Evolutionary conservation across 1,140 invertebrate genomes (phyloP).

Genomic region (Achatina immaculata): DNA sequence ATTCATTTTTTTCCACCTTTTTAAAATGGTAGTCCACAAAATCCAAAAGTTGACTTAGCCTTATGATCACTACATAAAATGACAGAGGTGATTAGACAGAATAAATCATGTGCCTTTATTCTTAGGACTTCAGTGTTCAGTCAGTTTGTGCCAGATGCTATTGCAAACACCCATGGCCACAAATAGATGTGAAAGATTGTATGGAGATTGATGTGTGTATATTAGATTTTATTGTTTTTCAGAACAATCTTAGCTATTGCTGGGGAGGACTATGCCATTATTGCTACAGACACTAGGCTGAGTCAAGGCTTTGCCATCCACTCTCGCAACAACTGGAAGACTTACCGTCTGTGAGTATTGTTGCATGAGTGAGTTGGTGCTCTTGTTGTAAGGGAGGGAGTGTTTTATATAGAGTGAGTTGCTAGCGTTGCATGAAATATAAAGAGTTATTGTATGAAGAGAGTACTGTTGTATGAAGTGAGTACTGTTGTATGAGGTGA

Average conservation of each 20-base stretch:
- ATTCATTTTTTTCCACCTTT: no score
- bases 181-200: no score
- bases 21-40: no score
- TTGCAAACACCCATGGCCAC: no score
- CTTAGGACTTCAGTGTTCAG: no score
- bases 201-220: no score
- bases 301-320: conserved; percentile 88
- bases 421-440: not conserved
- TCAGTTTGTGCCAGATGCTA: no score
- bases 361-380: no score
- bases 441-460: not conserved
- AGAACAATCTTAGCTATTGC: conserved; percentile 82
- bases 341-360: conserved; percentile 30
- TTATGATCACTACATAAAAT: no score
- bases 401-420: not conserved
- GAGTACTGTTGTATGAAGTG: not conserved
- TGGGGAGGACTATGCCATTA: conserved; percentile 89
- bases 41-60: no score
- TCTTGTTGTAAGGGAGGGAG: not conserved
- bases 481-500: not conserved
- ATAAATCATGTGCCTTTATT: no score
- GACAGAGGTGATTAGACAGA: no score
- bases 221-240: conserved; percentile 40
- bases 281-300: conserved; percentile 94
- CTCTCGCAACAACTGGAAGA: conserved; percentile 21